A percentile compares a stretch with the other conserved stretches of the same genome.
Evolutionary conservation across 1,140 invertebrate species (phyloP).

Genomic region (Apis cerana): DNA sequence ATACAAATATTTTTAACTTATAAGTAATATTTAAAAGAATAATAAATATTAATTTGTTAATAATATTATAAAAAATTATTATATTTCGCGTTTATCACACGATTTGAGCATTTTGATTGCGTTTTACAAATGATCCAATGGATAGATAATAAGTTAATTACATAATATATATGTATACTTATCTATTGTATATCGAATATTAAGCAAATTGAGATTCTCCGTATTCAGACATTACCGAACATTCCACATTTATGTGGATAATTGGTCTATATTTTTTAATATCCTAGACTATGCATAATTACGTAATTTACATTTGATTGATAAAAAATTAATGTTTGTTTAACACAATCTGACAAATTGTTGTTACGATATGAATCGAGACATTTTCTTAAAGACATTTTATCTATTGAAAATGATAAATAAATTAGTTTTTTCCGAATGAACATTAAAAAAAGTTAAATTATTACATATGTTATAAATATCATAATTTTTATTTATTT

Average conservation of each 20-base stretch:
- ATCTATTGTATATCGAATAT: conserved; percentile 6
- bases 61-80: not conserved
- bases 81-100: conserved; percentile 42
- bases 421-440: not conserved
- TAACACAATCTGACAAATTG: not conserved
- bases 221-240: conserved; percentile 32
- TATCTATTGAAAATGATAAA: too few species aligned
- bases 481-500: too few species aligned
- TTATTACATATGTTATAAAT: not conserved
- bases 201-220: conserved; percentile 51
- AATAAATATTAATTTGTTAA: conserved; percentile 1
- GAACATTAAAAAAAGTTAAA: not conserved
- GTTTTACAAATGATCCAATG: conserved; percentile 45
- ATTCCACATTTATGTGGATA: conserved; percentile 7
- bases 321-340: too few species aligned
- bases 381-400: not conserved
- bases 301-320: too few species aligned
- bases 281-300: not conserved
- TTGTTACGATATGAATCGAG: not conserved
- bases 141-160: conserved; percentile 32
- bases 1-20: too few species aligned
- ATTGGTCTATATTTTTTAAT: not conserved
- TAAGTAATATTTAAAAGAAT: not conserved
- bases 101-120: conserved; percentile 21
- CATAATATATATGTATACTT: conserved; percentile 14